Percentiles rank a stretch among this genome's conserved stretches.
phyloP scores from a whole-genome alignment of 1,140 invertebrate genomes.

The Ctenoplectra terminalis region DNA sequence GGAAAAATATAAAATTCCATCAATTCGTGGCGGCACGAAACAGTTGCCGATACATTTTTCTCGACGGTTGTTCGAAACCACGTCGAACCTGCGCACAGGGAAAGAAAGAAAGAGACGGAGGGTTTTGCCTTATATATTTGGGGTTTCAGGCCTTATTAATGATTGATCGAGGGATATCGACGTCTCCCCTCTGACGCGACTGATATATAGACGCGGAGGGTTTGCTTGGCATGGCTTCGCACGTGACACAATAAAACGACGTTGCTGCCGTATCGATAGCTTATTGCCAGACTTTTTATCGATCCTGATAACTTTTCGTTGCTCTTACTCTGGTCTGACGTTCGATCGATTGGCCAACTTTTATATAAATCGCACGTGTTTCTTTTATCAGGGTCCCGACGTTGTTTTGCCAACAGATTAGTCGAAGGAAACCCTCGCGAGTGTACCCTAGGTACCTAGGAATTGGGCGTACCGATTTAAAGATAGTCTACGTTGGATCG shows the following conservation, averaged over 20 bases:
- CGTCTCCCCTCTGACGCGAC: constrained; percentile 80
- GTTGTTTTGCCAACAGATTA: constrained; percentile 70
- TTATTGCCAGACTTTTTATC: constrained; percentile 73
- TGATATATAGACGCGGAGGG: constrained; percentile 77
- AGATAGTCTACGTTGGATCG: constrained; percentile 32
- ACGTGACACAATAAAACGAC: constrained; percentile 82
- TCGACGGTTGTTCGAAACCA: constrained; percentile 22
- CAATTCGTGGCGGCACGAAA: constrained; percentile 75
- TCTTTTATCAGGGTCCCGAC: constrained; percentile 33
- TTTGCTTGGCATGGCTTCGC: constrained; percentile 73
- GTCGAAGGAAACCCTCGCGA: constrained; percentile 35
- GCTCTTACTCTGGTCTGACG: constrained; percentile 33
- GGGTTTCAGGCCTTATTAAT: constrained; percentile 83
- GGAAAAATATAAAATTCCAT: constrained; percentile 83
- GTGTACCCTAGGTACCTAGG: constrained; percentile 14
- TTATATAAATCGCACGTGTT: constrained; percentile 68
- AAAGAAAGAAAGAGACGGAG: constrained; percentile 57
- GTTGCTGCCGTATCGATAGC: constrained; percentile 60
- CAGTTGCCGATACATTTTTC: constrained; percentile 79
- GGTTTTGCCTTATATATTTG: constrained; percentile 77
- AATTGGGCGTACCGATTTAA: constrained; percentile 6
- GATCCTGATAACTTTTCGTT: constrained; percentile 70
- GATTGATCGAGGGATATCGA: constrained; percentile 83
- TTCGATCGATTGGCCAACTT: constrained; percentile 52
- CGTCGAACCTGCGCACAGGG: neutral